A percentile compares a stretch with the other conserved stretches of the same genome.
Evolutionary conservation across 2,888 invertebrate genomes (phyloP).

Genomic region (Chorisops tibialis): DNA sequence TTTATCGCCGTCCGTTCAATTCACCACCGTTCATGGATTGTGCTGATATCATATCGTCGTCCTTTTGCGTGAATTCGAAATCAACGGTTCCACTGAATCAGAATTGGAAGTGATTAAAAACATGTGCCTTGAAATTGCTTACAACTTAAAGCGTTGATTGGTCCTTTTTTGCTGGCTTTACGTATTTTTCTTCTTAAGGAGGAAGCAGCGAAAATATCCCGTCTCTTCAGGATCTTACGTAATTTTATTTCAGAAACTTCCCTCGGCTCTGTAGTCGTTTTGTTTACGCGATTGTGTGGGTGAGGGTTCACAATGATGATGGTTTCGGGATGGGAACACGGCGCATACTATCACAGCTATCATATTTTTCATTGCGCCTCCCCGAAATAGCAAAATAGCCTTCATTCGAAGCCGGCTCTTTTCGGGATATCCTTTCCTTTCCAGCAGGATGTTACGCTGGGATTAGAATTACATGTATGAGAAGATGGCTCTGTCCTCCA

Average conservation of each 20-base stretch:
- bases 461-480: slow-evolving; percentile 17
- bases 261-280: slow-evolving; percentile 16
- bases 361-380: background rate
- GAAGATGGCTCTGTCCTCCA: background rate
- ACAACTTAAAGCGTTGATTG: too few species aligned
- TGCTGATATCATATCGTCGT: too few species aligned
- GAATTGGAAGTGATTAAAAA: too few species aligned
- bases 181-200: background rate
- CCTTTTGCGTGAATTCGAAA: too few species aligned
- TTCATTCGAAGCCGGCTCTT: slow-evolving; percentile 11
- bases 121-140: too few species aligned
- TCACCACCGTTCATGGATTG: too few species aligned
- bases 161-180: too few species aligned
- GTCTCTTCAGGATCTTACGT: slow-evolving; percentile 14
- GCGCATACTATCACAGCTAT: slow-evolving; percentile 1
- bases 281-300: slow-evolving; percentile 11
- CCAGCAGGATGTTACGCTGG: background rate
- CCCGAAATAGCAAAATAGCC: slow-evolving; percentile 9
- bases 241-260: slow-evolving; percentile 22
- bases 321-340: background rate
- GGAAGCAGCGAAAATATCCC: background rate
- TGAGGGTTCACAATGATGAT: slow-evolving; percentile 4
- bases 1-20: too few species aligned
- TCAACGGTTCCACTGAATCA: too few species aligned
- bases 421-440: background rate